Evolutionary conservation across 2,113 vertebrate species (phyloP).

Genomic region (Oxyura jamaicensis): DNA sequence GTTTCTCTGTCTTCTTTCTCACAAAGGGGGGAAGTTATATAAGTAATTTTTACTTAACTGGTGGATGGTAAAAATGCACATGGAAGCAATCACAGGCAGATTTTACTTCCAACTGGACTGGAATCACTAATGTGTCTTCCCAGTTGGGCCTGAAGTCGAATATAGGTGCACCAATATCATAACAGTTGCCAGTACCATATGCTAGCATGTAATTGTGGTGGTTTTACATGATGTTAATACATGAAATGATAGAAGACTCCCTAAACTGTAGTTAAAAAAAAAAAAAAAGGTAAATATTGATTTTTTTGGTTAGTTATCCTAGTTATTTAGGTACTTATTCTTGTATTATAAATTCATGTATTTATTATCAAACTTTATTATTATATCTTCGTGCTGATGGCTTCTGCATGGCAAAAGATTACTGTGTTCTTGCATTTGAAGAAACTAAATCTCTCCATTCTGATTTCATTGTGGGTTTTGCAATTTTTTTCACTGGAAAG

Average conservation of each 20-base stretch:
- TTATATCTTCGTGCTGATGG: not conserved
- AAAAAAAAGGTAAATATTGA: not conserved
- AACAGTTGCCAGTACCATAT: not conserved
- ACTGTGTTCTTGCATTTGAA: not conserved
- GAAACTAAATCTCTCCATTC: not conserved
- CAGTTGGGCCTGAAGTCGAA: not conserved
- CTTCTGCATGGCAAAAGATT: not conserved
- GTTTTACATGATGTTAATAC: not conserved
- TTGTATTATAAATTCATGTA: not conserved
- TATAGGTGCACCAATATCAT: not conserved
- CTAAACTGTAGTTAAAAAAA: not conserved
- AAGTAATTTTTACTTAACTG: not conserved
- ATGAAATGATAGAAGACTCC: not conserved
- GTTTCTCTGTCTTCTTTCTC: not conserved
- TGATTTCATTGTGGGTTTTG: not conserved
- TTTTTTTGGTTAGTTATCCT: not conserved
- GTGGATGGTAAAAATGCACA: not conserved
- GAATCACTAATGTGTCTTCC: not conserved
- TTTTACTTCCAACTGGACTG: not conserved
- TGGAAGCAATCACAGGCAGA: not conserved
- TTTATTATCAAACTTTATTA: not conserved
- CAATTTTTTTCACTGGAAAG: not conserved
- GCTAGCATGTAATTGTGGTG: not conserved
- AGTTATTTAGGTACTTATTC: not conserved
- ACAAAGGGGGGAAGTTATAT: not conserved